These are phyloP conservation scores for Cataglyphis rosenhaueri DNA, from an alignment of 2,888 invertebrate genomes.

Conservation along the genomic window DNA sequence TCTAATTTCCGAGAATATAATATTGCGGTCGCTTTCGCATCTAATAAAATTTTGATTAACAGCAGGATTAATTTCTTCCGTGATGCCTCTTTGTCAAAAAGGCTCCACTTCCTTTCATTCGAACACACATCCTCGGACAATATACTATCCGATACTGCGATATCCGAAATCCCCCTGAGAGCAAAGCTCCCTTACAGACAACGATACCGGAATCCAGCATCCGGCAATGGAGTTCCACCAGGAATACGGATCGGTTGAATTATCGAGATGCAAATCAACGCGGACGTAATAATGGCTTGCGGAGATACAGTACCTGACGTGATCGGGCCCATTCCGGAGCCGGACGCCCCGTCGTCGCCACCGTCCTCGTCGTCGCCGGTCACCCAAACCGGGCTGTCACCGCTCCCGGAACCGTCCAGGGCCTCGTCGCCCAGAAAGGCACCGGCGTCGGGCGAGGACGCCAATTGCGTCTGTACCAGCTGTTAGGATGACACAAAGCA, in stretches of 20 bases:
- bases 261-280: constrained; percentile 41
- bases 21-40: background rate
- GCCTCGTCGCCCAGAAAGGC: constrained; percentile 82
- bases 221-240: constrained; percentile 15
- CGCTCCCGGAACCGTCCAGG: constrained; percentile 83
- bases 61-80: background rate
- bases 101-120: background rate
- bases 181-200: constrained; percentile 8
- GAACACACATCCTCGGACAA: background rate
- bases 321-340: constrained; percentile 81
- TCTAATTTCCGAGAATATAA: background rate
- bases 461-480: constrained; percentile 83
- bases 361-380: constrained; percentile 75
- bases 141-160: background rate
- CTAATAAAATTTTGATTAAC: background rate
- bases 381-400: constrained; percentile 77
- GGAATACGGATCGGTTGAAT: background rate
- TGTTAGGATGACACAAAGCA: constrained; percentile 56
- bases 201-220: constrained; percentile 34
- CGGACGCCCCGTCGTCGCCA: constrained; percentile 77
- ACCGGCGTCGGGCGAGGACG: constrained; percentile 81
- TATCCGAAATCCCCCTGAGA: background rate
- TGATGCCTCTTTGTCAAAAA: background rate
- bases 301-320: constrained; percentile 69
- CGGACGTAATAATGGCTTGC: background rate